Base-by-base conservation (phyloP, 2,113 vertebrate species). In the Brevimyrus niger region DNA sequence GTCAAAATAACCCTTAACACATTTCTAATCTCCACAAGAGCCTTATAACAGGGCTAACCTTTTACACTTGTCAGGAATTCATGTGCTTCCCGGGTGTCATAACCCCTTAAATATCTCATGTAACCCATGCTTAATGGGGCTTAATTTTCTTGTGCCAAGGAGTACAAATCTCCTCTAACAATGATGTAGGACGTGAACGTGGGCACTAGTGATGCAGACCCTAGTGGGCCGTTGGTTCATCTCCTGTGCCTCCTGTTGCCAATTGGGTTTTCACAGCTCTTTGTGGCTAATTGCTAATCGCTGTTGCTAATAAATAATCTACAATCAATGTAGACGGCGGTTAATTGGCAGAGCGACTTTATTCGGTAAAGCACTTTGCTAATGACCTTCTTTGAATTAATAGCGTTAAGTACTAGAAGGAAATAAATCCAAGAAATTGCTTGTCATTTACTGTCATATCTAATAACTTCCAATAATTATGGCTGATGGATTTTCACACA, bases 401-500 rank as follows among this genome's bases (percentile, higher is more conserved):
- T 98, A 97, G 97, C 97, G 96, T 97, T 97, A 97, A 97, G 96
- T 96, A 95, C 95, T 95, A 95, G 94, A 96, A 97, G 96, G 96
- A 98, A 97, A 99, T 98, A 98, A 98, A 99, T 99, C 98, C 98
- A 96, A 98, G 96, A 96, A 99, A 99, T 99, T 97, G 97, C 97
- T 96, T 99, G 98, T 99, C 98, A 98, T 98, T 97, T 94, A 96
- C 97, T 97, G 97, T 99, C 98, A 98, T 98, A 97, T 99, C 96
- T 99, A 99, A 99, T 99, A 99, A 98, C 97, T 97, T 98, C 97
- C 97, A 97, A 99, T 99, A 99, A 99, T 99, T 98, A 99, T 97
- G 94, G 96, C 97, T 99, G 98, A 99, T 99, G 98, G 97, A 99
- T 99, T 99, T 99, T 99, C 97, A 97, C 97, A 98, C 96, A 98